Conservation (phyloP, 2,888 invertebrate species). For the Xestobium rufovillosum region DNA sequence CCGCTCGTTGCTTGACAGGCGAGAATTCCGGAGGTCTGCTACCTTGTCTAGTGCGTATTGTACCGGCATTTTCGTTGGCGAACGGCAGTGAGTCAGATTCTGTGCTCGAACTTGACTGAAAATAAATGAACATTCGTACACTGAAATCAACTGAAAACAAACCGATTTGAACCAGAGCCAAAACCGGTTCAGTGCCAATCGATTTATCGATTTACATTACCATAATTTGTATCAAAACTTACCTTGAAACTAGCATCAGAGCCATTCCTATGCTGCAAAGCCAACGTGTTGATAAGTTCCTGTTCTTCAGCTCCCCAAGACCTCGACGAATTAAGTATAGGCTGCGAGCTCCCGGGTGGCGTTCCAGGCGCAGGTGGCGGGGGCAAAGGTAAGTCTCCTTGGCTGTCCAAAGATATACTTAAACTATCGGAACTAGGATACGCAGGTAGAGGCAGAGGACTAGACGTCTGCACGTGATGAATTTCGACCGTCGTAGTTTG, state of each 20-base stretch:
- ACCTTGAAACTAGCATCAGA: slow-evolving; percentile 82
- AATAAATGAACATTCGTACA: slow-evolving; percentile 19
- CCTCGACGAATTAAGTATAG: slow-evolving; percentile 47
- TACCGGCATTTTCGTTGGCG: slow-evolving; percentile 97
- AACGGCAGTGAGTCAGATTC: slow-evolving; percentile 96
- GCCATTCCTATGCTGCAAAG: slow-evolving; percentile 60
- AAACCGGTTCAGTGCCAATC: background rate
- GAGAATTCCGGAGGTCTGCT: slow-evolving; percentile 36
- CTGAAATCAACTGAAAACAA: background rate
- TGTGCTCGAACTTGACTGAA: slow-evolving; percentile 87
- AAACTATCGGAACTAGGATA: slow-evolving; percentile 59
- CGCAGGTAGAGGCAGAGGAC: slow-evolving; percentile 55
- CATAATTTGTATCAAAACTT: slow-evolving; percentile 22
- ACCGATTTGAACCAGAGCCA: background rate
- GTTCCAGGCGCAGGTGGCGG: slow-evolving; percentile 58
- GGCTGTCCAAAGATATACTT: slow-evolving; percentile 50
- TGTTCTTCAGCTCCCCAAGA: slow-evolving; percentile 50
- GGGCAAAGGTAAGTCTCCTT: slow-evolving; percentile 56
- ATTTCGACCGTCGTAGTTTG: slow-evolving; percentile 44
- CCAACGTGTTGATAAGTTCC: slow-evolving; percentile 42
- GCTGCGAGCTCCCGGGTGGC: slow-evolving; percentile 48
- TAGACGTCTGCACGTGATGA: slow-evolving; percentile 45
- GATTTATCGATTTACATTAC: background rate
- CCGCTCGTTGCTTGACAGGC: slow-evolving; percentile 32
- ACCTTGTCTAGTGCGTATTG: slow-evolving; percentile 78